Evolutionary conservation across 2,888 invertebrate genomes (phyloP).

Genomic region (Kryphioiulus occultus): DNA sequence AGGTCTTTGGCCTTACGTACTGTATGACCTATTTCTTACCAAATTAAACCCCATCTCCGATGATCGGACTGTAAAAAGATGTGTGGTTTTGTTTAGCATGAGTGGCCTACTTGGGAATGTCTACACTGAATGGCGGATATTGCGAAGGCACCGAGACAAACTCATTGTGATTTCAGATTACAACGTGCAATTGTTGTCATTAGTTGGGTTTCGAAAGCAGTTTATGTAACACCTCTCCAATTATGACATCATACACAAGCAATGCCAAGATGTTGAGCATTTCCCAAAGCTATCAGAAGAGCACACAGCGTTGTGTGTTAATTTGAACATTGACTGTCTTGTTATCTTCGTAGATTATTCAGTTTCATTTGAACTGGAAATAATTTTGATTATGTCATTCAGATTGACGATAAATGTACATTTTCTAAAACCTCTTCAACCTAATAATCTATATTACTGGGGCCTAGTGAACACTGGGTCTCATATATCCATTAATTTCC

Average conservation of each 20-base stretch:
- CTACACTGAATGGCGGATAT: slow-evolving; percentile 47
- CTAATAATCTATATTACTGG: no score
- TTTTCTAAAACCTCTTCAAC: no score
- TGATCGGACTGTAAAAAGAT: slow-evolving; percentile 43
- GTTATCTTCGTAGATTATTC: no score
- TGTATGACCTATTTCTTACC: slow-evolving; percentile 42
- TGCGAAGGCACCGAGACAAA: neutral
- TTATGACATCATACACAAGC: neutral
- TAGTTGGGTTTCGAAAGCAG: neutral
- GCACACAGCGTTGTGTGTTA: neutral
- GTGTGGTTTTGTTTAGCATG: slow-evolving; percentile 37
- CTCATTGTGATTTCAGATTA: neutral
- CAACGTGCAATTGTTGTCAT: neutral
- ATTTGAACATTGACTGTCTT: neutral
- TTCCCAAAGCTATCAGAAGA: neutral
- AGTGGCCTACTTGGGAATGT: slow-evolving; percentile 40
- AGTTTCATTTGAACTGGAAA: no score
- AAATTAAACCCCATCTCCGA: slow-evolving; percentile 46
- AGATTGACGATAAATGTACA: no score
- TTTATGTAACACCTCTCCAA: neutral
- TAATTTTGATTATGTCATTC: no score
- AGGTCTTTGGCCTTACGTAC: slow-evolving; percentile 47
- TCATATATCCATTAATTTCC: no score
- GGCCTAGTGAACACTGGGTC: no score
- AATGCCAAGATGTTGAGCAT: neutral